Conservation (phyloP, 64 coral and sea anemone genomes). For the Montipora cactus region DNA sequence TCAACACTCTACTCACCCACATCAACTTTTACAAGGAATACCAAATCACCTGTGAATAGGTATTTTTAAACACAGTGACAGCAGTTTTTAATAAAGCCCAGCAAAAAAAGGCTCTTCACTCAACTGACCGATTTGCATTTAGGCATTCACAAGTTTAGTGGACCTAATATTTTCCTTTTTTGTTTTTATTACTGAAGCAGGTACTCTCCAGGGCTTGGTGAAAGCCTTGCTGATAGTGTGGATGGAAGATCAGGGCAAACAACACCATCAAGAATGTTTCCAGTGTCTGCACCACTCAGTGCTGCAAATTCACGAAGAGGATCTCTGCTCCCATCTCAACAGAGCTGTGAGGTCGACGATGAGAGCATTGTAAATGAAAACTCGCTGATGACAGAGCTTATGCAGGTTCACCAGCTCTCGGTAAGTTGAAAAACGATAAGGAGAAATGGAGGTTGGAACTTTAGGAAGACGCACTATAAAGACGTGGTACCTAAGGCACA, state of each 20-base stretch:
- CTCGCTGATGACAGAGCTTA: slow-evolving; percentile 85
- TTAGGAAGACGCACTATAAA: too few species aligned
- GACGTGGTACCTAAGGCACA: too few species aligned
- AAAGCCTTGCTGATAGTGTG: background rate
- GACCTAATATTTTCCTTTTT: background rate
- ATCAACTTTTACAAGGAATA: slow-evolving; percentile 29
- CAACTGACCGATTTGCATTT: background rate
- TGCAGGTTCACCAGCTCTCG: slow-evolving; percentile 54
- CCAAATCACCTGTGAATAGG: slow-evolving; percentile 46
- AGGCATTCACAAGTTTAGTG: too few species aligned
- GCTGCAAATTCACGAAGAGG: slow-evolving; percentile 41
- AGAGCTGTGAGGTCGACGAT: slow-evolving; percentile 88
- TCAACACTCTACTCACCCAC: slow-evolving; percentile 70
- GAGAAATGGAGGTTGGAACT: too few species aligned
- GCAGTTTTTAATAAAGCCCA: background rate
- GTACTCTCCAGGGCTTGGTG: slow-evolving; percentile 2
- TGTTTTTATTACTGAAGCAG: background rate
- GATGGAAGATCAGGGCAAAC: slow-evolving; percentile 18
- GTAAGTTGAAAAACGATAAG: slow-evolving; percentile 51
- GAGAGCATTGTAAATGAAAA: slow-evolving; percentile 60
- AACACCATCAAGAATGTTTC: background rate
- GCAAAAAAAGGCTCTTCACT: background rate
- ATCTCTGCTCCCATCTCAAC: slow-evolving; percentile 71
- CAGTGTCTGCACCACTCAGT: slow-evolving; percentile 5
- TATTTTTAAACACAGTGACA: background rate